These are phyloP conservation scores for Tenthredo scrophulariae DNA, from an alignment of 2,888 invertebrate genomes.

Conservation along the genomic window DNA sequence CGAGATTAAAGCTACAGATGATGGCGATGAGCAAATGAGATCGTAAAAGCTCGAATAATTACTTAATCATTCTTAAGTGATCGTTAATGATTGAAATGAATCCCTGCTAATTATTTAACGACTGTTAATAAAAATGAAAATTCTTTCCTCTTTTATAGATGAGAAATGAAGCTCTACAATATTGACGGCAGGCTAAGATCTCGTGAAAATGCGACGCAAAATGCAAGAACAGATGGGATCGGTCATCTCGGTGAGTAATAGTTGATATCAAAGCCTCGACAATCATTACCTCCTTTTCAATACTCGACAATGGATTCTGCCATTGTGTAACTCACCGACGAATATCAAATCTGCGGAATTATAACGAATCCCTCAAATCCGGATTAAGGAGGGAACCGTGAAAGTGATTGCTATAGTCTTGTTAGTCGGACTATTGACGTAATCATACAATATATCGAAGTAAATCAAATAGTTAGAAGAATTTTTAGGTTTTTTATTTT, in stretches of 20 bases:
- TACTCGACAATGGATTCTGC: not conserved
- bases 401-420: not conserved
- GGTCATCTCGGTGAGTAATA: constrained; percentile 28
- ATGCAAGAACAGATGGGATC: constrained; percentile 13
- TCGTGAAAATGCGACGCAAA: constrained; percentile 35
- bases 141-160: constrained; percentile 20
- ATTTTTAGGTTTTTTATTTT: not conserved
- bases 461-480: not conserved
- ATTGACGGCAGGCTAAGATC: constrained; percentile 40
- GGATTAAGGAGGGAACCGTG: not conserved
- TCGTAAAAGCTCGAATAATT: not conserved
- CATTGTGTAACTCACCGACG: not conserved
- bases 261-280: not conserved
- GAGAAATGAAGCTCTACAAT: constrained; percentile 48
- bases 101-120: not conserved
- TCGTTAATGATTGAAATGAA: constrained; percentile 20
- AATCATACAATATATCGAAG: not conserved
- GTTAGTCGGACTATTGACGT: not conserved
- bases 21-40: constrained; percentile 17
- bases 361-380: not conserved
- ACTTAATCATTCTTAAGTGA: not conserved
- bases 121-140: not conserved
- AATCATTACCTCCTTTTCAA: not conserved
- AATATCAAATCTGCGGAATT: not conserved
- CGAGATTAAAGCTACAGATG: not conserved